Evolutionary conservation across 2,888 invertebrate genomes (phyloP).

Genomic region (Phengaris arion): DNA sequence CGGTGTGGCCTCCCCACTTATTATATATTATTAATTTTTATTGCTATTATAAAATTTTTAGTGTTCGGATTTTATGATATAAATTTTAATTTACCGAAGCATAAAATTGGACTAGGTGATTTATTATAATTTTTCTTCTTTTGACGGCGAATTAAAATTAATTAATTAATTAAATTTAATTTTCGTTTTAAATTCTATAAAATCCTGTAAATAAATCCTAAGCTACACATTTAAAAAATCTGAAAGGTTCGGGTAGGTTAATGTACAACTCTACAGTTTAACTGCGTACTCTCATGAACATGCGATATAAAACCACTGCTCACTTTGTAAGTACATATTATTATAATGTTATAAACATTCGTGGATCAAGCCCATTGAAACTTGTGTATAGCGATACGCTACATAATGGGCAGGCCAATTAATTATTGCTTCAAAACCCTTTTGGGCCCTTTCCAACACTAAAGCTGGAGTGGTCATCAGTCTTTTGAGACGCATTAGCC

Average conservation of each 20-base stretch:
- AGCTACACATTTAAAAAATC: not conserved
- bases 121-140: no score
- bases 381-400: constrained; percentile 38
- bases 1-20: no score
- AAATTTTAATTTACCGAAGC: no score
- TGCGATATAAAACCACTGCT: not conserved
- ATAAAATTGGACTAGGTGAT: no score
- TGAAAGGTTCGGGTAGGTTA: not conserved
- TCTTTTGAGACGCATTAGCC: constrained; percentile 56
- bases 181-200: no score
- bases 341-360: constrained; percentile 8
- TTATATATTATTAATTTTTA: no score
- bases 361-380: constrained; percentile 28
- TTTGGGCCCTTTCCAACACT: constrained; percentile 57
- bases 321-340: constrained; percentile 5
- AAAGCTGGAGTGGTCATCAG: constrained; percentile 60
- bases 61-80: no score
- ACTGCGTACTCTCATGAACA: not conserved
- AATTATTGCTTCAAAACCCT: constrained; percentile 69
- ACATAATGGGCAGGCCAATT: constrained; percentile 56
- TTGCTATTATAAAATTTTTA: no score
- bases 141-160: no score
- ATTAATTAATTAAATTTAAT: no score
- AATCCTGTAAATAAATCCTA: not conserved
- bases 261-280: not conserved